phyloP scores from a whole-genome alignment of 2,888 invertebrate species.

The Phragmatobia fuliginosa region DNA sequence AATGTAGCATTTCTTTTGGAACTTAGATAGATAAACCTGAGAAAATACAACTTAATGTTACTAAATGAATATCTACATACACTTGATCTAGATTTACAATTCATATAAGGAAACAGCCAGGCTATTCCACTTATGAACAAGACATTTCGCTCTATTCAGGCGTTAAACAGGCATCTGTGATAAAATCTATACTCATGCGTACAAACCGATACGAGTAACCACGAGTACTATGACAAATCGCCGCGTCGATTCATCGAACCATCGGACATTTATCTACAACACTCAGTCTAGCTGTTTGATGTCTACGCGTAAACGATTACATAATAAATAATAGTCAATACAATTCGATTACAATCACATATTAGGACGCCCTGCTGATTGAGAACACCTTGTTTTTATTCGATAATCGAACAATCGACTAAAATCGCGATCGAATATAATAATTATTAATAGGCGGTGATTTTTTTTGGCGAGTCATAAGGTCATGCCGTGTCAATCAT shows the following conservation, averaged over 20 bases:
- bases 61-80: not conserved
- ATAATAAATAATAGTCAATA: slow-evolving; percentile 56
- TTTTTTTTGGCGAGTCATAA: slow-evolving; percentile 44
- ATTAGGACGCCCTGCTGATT: slow-evolving; percentile 55
- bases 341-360: slow-evolving; percentile 61
- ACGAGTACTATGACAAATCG: slow-evolving; percentile 66
- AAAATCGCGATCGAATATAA: slow-evolving; percentile 44
- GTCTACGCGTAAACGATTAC: slow-evolving; percentile 54
- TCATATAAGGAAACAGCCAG: slow-evolving; percentile 11
- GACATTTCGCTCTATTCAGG: slow-evolving; percentile 19
- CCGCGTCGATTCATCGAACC: slow-evolving; percentile 55
- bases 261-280: slow-evolving; percentile 48
- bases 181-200: slow-evolving; percentile 39
- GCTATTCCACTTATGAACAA: slow-evolving; percentile 26
- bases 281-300: slow-evolving; percentile 55
- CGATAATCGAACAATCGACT: slow-evolving; percentile 46
- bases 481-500: slow-evolving; percentile 48
- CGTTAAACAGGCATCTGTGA: slow-evolving; percentile 27
- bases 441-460: slow-evolving; percentile 47
- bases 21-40: not conserved
- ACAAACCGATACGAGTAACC: slow-evolving; percentile 40
- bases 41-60: not conserved
- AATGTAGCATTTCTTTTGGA: slow-evolving; percentile 8
- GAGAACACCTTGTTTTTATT: slow-evolving; percentile 50
- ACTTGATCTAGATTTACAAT: not conserved